These are phyloP conservation scores for Amyelois transitella DNA, from an alignment of 1,140 invertebrate genomes.

Conservation along the genomic window DNA sequence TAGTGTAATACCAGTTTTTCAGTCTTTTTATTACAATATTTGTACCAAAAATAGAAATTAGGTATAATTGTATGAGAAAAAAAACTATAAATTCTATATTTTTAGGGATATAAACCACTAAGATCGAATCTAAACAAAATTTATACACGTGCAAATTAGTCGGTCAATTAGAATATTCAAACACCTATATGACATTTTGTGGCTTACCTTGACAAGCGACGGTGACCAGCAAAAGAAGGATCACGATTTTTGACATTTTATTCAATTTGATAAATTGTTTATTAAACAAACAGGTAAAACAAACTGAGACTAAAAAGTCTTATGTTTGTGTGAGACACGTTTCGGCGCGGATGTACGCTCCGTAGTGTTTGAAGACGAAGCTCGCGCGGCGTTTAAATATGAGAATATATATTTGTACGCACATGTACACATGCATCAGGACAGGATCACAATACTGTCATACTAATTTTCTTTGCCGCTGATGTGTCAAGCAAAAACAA, in stretches of 20 bases:
- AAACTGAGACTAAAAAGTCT: conserved; percentile 7
- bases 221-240: conserved; percentile 15
- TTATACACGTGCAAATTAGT: not conserved
- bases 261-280: conserved; percentile 6
- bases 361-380: not conserved
- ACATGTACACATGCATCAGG: not conserved
- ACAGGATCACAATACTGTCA: not conserved
- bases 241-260: conserved; percentile 23
- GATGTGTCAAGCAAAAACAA: not conserved
- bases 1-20: no score
- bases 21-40: no score
- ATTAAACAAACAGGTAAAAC: conserved; percentile 14
- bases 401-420: not conserved
- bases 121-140: no score
- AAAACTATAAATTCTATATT: no score
- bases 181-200: conserved; percentile 2
- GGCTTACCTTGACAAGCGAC: conserved; percentile 26
- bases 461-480: not conserved
- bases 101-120: no score
- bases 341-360: not conserved
- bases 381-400: not conserved
- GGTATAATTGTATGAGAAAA: no score
- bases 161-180: no score
- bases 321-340: conserved; percentile 1
- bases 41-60: no score